phyloP scores from a whole-genome alignment of 53 echinoderm and acorn worm species.

The Paracentrotus lividus region DNA sequence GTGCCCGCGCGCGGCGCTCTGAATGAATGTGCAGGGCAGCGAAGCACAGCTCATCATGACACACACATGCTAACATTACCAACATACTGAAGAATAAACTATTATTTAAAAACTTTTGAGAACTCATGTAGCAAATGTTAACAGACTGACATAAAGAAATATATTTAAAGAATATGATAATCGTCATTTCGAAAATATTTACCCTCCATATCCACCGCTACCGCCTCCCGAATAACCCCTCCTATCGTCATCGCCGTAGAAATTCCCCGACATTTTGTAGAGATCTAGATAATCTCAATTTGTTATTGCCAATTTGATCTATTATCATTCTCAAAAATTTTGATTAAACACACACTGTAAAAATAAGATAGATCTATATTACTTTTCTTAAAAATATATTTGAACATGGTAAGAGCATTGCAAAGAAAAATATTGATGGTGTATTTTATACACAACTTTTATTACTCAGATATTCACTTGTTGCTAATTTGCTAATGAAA shows the following conservation, averaged over 20 bases:
- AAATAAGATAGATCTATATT: not conserved
- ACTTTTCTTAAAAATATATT: not conserved
- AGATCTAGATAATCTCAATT: conserved; percentile 36
- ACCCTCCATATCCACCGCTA: conserved; percentile 70
- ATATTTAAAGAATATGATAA: not conserved
- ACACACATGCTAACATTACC: not conserved
- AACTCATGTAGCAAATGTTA: not conserved
- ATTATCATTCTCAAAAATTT: not conserved
- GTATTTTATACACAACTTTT: not conserved
- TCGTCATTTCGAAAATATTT: conserved; percentile 36
- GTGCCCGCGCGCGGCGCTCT: not conserved
- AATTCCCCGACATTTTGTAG: conserved; percentile 72
- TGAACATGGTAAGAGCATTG: not conserved
- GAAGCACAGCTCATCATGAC: not conserved
- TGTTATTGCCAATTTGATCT: conserved; percentile 2
- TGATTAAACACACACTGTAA: not conserved
- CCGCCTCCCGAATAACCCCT: conserved; percentile 69
- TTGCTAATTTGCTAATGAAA: conserved; percentile 17
- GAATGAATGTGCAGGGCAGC: not conserved
- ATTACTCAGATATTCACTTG: not conserved
- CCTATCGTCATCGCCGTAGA: conserved; percentile 50
- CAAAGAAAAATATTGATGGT: not conserved
- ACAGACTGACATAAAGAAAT: not conserved
- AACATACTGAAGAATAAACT: conserved; percentile 39
- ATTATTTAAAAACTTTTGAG: not conserved